A percentile compares a stretch with the other conserved stretches of the same genome.
Conservation (phyloP, 2,888 invertebrate species). For the Escarpia spicata region DNA sequence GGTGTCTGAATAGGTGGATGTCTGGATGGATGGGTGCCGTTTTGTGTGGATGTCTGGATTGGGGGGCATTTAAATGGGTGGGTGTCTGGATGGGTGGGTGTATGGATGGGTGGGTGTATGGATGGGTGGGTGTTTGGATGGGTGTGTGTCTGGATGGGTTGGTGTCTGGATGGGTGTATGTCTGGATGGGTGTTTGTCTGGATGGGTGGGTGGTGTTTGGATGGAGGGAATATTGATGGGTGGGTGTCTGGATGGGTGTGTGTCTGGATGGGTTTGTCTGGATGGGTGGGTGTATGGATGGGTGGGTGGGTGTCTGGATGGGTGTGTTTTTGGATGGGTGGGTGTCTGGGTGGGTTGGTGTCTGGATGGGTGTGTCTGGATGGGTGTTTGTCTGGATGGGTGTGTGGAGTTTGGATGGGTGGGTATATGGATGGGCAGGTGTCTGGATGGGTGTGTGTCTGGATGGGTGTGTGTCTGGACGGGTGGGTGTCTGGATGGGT, state of each 20-base stretch:
- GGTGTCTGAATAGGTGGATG: not conserved
- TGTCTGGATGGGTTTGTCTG: not conserved
- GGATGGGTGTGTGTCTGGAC: no score
- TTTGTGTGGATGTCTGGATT: no score
- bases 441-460: not conserved
- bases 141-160: no score
- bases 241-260: not conserved
- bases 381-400: not conserved
- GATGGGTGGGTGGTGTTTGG: no score
- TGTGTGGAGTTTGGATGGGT: not conserved
- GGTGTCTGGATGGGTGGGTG: no score
- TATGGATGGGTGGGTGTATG: no score
- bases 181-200: no score
- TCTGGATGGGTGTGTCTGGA: not conserved
- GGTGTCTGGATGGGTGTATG: no score
- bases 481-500: no score
- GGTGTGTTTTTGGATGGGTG: not conserved
- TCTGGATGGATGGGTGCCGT: not conserved
- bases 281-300: not conserved
- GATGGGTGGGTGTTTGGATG: no score
- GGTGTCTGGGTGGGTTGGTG: not conserved
- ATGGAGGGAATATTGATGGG: not conserved
- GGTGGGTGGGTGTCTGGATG: not conserved
- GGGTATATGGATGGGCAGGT: not conserved
- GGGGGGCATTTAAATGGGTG: no score